Conservation (phyloP, 2,888 invertebrate species). For the Serripes groenlandicus region DNA sequence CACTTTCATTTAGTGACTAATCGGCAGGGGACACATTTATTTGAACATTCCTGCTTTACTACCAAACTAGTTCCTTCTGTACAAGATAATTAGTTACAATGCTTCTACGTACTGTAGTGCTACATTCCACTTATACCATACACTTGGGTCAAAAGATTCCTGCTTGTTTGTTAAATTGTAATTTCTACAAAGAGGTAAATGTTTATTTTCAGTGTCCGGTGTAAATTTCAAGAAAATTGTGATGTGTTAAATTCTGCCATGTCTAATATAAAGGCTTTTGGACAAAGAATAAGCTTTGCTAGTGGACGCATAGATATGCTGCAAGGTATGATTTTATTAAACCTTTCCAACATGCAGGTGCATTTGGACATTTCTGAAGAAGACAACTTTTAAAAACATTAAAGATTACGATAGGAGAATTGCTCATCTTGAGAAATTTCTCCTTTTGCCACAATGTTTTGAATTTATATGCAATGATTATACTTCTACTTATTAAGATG, state of each 20-base stretch:
- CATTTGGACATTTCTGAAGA: not conserved
- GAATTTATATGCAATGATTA: too few species aligned
- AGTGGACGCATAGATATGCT: slow-evolving; percentile 79
- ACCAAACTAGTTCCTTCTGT: too few species aligned
- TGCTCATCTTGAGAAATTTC: not conserved
- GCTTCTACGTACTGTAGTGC: too few species aligned
- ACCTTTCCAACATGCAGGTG: not conserved
- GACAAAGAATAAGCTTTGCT: slow-evolving; percentile 82
- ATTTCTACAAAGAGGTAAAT: too few species aligned
- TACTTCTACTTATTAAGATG: too few species aligned
- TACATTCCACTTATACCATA: too few species aligned
- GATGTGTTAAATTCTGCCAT: slow-evolving; percentile 63
- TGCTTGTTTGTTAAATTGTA: too few species aligned
- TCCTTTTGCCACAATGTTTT: not conserved
- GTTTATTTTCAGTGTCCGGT: slow-evolving; percentile 64
- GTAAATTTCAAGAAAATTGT: slow-evolving; percentile 63
- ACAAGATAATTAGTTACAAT: too few species aligned
- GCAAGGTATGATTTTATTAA: slow-evolving; percentile 68
- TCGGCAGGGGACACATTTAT: too few species aligned
- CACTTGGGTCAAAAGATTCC: too few species aligned
- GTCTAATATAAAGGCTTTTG: slow-evolving; percentile 73
- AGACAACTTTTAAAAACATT: not conserved
- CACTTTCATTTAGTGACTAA: too few species aligned
- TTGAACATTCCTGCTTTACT: too few species aligned
- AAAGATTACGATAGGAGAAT: not conserved